Evolutionary conservation across 2,797 vertebrate genomes (phyloP).

Genomic region (Channallabes apus): DNA sequence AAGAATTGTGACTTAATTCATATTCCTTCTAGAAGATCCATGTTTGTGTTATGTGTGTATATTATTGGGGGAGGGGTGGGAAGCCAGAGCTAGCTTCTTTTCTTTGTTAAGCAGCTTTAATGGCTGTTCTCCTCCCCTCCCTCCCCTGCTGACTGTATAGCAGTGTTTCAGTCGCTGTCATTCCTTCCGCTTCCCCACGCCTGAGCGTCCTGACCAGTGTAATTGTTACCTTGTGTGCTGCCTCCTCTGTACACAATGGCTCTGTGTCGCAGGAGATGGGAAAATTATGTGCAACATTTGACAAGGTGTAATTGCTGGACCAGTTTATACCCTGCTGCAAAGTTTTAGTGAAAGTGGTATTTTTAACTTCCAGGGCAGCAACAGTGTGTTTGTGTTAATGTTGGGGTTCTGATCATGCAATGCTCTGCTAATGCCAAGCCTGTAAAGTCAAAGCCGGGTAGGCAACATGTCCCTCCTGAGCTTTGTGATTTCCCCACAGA

Average conservation of each 20-base stretch:
- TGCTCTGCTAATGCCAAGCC: slow-evolving; percentile 20
- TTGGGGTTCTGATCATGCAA: slow-evolving; percentile 15
- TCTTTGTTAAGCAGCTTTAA: slow-evolving; percentile 55
- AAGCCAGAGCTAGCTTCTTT: slow-evolving; percentile 27
- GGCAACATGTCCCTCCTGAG: background rate
- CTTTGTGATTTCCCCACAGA: slow-evolving; percentile 1
- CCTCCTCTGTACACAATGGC: slow-evolving; percentile 59
- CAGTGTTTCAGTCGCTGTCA: slow-evolving; percentile 54
- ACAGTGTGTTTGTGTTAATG: slow-evolving; percentile 35
- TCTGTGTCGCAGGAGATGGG: slow-evolving; percentile 69
- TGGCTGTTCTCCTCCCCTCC: slow-evolving; percentile 38
- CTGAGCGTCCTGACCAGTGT: slow-evolving; percentile 54
- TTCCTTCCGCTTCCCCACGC: slow-evolving; percentile 45
- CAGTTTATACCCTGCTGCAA: slow-evolving; percentile 54
- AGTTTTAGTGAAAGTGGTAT: slow-evolving; percentile 57
- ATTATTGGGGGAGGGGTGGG: slow-evolving; percentile 21
- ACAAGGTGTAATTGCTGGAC: slow-evolving; percentile 75
- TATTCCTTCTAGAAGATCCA: slow-evolving; percentile 5
- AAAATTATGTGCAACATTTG: slow-evolving; percentile 68
- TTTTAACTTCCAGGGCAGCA: slow-evolving; percentile 48
- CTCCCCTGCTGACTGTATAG: slow-evolving; percentile 45
- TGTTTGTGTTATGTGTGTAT: slow-evolving; percentile 19
- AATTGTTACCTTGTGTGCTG: slow-evolving; percentile 61
- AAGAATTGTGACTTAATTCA: slow-evolving; percentile 21
- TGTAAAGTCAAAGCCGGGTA: slow-evolving; percentile 5